phyloP scores from a whole-genome alignment of 2,888 invertebrate species.

The Hoplodrina blanda region DNA sequence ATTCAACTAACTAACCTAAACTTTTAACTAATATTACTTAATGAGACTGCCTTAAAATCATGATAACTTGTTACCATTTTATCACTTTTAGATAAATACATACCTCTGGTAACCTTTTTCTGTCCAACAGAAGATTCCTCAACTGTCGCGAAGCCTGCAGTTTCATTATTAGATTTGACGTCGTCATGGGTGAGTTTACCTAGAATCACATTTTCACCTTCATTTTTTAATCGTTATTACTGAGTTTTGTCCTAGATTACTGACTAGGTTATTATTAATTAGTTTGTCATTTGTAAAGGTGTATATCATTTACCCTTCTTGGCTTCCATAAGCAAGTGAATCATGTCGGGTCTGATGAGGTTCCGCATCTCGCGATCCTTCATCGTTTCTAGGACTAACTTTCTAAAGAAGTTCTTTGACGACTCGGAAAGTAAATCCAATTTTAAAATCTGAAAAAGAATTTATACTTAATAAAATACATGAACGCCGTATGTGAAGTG shows the following conservation, averaged over 20 bases:
- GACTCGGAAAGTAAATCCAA: constrained; percentile 63
- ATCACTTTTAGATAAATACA: not conserved
- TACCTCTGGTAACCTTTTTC: constrained; percentile 67
- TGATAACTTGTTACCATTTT: no score
- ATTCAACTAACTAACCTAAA: no score
- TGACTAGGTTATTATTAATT: no score
- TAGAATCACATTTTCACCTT: not conserved
- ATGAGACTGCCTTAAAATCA: no score
- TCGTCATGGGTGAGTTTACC: constrained; percentile 12
- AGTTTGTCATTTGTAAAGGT: not conserved
- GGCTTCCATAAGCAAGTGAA: constrained; percentile 89
- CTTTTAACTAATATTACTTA: no score
- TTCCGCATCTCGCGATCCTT: constrained; percentile 74
- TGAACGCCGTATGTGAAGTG: no score
- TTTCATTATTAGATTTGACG: constrained; percentile 59
- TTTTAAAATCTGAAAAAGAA: constrained; percentile 64
- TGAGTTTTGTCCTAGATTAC: no score
- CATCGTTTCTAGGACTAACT: constrained; percentile 80
- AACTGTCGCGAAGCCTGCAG: constrained; percentile 80
- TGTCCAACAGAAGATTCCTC: constrained; percentile 79
- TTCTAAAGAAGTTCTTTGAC: constrained; percentile 74
- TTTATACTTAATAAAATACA: no score
- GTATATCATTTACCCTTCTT: constrained; percentile 75
- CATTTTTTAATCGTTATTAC: not conserved
- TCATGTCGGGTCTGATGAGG: constrained; percentile 87